phyloP scores from a whole-genome alignment of 1,140 invertebrate genomes.

The Cherax quadricarinatus region DNA sequence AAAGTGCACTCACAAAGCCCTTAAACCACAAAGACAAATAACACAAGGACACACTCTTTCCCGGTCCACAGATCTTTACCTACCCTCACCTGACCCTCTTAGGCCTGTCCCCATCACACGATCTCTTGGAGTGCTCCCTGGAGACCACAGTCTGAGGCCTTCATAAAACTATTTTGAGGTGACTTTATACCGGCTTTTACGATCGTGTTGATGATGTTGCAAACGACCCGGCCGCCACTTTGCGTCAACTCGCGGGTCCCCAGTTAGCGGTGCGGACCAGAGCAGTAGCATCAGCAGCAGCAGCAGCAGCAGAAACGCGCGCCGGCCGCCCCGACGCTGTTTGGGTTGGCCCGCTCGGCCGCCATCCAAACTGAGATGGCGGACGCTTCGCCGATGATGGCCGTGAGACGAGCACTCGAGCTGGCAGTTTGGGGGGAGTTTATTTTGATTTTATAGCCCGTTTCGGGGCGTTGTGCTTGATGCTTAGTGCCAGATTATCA shows the following conservation, averaged over 20 bases:
- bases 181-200: conserved; percentile 64
- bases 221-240: conserved; percentile 58
- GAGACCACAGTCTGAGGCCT: conserved; percentile 6
- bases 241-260: conserved; percentile 41
- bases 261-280: conserved; percentile 15
- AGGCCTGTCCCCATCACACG: conserved; percentile 13
- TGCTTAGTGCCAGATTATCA: conserved; percentile 63
- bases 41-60: not conserved
- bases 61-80: not conserved
- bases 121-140: not conserved
- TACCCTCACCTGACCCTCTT: not conserved
- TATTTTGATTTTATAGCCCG: conserved; percentile 68
- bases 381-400: conserved; percentile 59
- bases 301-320: conserved; percentile 2
- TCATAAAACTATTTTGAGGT: conserved; percentile 65
- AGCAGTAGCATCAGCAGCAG: not conserved
- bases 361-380: conserved; percentile 62
- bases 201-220: conserved; percentile 67
- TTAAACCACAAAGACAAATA: not conserved
- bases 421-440: conserved; percentile 40
- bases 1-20: not conserved
- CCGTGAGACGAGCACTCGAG: conserved; percentile 41
- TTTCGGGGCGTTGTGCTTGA: conserved; percentile 53
- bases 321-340: not conserved
- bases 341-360: not conserved